Conservation (phyloP, 2,797 vertebrate species). For the Poeciliopsis gracilis region DNA sequence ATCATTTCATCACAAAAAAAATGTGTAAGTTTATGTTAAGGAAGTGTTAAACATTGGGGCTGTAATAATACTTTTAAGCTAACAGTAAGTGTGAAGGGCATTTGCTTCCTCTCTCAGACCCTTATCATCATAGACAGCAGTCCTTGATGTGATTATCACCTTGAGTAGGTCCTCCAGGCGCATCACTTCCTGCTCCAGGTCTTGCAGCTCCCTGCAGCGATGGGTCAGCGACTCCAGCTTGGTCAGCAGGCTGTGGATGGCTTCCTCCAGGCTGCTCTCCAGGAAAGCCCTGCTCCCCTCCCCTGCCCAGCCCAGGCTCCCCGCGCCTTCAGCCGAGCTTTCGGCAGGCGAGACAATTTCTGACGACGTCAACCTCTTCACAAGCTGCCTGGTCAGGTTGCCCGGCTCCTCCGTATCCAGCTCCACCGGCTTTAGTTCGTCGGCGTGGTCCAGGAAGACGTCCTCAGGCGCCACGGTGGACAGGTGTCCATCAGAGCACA, state of each 20-base stretch:
- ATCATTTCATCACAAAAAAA: not conserved
- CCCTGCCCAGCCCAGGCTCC: slow-evolving; percentile 81
- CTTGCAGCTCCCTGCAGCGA: slow-evolving; percentile 92
- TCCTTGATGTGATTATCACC: slow-evolving; percentile 60
- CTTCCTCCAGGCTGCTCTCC: slow-evolving; percentile 94
- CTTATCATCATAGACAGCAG: too few relatives aligned
- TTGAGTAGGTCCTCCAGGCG: slow-evolving; percentile 95
- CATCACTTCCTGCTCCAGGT: slow-evolving; percentile 94
- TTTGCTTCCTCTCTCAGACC: not conserved
- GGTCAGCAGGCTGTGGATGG: slow-evolving; percentile 90
- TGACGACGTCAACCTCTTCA: slow-evolving; percentile 90
- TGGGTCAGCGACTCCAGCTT: slow-evolving; percentile 90
- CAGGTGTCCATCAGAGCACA: slow-evolving; percentile 74
- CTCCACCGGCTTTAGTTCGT: slow-evolving; percentile 92
- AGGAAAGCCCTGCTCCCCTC: slow-evolving; percentile 88
- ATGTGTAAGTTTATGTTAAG: not conserved
- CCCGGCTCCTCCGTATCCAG: slow-evolving; percentile 90
- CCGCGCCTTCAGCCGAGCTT: slow-evolving; percentile 66
- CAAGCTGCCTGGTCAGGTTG: slow-evolving; percentile 94
- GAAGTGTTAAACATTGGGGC: not conserved
- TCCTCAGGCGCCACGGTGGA: slow-evolving; percentile 66
- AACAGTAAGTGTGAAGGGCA: not conserved
- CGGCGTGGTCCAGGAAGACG: slow-evolving; percentile 81
- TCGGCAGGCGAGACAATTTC: slow-evolving; percentile 74
- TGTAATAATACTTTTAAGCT: not conserved